Evolutionary conservation across 2,888 invertebrate genomes (phyloP), one percentile per base, ranked within the genome.

Genomic region (Caenorhabditis sp.): DNA sequence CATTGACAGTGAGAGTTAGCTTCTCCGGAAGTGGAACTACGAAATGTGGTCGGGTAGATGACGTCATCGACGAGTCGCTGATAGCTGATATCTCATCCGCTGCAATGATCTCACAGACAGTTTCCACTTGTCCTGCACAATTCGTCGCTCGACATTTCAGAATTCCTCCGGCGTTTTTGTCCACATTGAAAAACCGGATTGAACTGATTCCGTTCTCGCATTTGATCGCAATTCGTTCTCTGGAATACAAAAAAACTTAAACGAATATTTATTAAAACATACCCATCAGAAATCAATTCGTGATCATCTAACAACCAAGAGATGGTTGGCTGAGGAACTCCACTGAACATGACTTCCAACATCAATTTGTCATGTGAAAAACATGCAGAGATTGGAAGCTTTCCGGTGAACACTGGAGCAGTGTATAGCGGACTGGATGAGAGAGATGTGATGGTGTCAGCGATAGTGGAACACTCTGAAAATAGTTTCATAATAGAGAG

Each of bases 401-500:
- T 69, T 5, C 38, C 64, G 2, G 80, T 82, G 74, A 90, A 90
- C 22, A 85, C 85, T 19, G 90, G 90, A 16, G 82, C 68, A n/a
- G 86, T 86, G 80, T 89, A 88, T 22, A 87, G 69, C 19, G 82
- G 86, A 61, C 87, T 88, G 14, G 85, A 86, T 16, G 88, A 86
- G 16, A 87, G 64, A 8, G 87, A 86, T 14, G 89, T 88, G 38
- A 87, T 81, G 6, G 88, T 89, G 44, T 88, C 89, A 24, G 88
- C 88, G n/a, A 88, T 81, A 0, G 89, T 89, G 0, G 89, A 89
- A 16, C 86, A 86, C 82, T 89, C 89, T 89, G 72, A 64, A 89
- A 80, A 28, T 28, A 70, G 19, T 31, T 31, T 31, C 7, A 31
- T 31, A n/a, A n/a, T n/a, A n/a, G n/a, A n/a, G n/a, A n/a, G n/a